These are phyloP conservation scores for Spisula subtruncata DNA, from an alignment of 2,888 invertebrate species.

Conservation along the genomic window DNA sequence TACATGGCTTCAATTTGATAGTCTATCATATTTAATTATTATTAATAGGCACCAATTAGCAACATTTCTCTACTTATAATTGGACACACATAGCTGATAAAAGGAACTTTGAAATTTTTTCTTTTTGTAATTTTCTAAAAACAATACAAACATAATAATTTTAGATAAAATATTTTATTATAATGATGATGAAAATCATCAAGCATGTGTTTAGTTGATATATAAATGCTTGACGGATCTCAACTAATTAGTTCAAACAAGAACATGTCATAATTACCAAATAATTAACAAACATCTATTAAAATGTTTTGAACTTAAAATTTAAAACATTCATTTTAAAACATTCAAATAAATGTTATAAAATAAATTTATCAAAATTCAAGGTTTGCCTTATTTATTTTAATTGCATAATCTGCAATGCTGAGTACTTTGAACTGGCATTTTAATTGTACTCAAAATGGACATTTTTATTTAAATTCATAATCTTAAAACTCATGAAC, in stretches of 20 bases:
- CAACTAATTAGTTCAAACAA: neutral
- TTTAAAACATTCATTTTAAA: too few relatives aligned
- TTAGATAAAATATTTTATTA: constrained; percentile 17
- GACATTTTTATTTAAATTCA: too few relatives aligned
- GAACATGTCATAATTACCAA: neutral
- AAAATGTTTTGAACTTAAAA: too few relatives aligned
- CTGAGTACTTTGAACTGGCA: too few relatives aligned
- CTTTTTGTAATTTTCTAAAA: neutral
- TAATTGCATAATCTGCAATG: too few relatives aligned
- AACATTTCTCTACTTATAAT: constrained; percentile 23
- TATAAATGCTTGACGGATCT: neutral
- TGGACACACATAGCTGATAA: constrained; percentile 46
- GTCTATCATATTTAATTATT: constrained; percentile 57
- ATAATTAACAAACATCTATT: too few relatives aligned
- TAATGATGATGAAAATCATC: constrained; percentile 15
- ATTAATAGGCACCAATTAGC: constrained; percentile 40
- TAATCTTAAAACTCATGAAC: too few relatives aligned
- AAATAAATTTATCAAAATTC: too few relatives aligned
- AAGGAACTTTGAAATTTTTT: neutral
- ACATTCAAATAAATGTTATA: too few relatives aligned
- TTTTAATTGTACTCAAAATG: too few relatives aligned
- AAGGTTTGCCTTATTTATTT: too few relatives aligned
- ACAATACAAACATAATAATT: neutral
- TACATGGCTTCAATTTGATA: constrained; percentile 6
- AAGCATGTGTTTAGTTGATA: neutral